Evolutionary conservation across 1,140 invertebrate species (phyloP), one percentile per base, ranked within the genome.

Genomic region (Diploscapter pachys): DNA sequence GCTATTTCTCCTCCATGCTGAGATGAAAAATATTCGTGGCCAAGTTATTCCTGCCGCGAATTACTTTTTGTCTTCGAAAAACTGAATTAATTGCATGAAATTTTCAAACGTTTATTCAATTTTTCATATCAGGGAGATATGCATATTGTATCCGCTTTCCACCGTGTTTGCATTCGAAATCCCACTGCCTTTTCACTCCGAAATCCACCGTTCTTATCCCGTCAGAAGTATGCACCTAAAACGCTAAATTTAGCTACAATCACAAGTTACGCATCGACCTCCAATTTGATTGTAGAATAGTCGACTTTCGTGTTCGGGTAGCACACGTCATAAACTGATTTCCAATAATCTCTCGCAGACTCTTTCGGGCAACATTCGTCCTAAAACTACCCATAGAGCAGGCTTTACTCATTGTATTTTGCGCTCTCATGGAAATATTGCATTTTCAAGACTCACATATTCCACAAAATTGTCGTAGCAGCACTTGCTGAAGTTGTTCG

Each of bases 221-320:
- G 54, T 85, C 83, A 8, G 82, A 79, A 68, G 83, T 78, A 6
- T 64, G 62, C 57, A 85, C 82, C 70, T 83, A 74, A 51, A 75
- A 80, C 9, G 57, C 57, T 59, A 59, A 59, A 11, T 59, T 13
- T 59, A 11, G 57, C 9, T 13, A 11, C 57, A 59, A 59, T 31
- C 31, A 31, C 31, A 31, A 31, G 31, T 31, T 59, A 59, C 9
- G 13, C 57, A 6, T 55, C 72, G 55, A 72, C 75, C 69, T 76
- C 75, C 49, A 83, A 80, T 71, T 73, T 79, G 48, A 84, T 76
- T 3, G 68, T 72, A 57, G 73, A 81, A 55, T 85, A 73, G 65
- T 85, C 83, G 57, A 83, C 72, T 4, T 80, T 64, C 13, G 85
- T 80, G 63, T 84, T 80, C 5, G 83, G 83, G 49, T 85, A 73